phyloP scores from a whole-genome alignment of 2,113 vertebrate genomes.

The Promerops cafer region DNA sequence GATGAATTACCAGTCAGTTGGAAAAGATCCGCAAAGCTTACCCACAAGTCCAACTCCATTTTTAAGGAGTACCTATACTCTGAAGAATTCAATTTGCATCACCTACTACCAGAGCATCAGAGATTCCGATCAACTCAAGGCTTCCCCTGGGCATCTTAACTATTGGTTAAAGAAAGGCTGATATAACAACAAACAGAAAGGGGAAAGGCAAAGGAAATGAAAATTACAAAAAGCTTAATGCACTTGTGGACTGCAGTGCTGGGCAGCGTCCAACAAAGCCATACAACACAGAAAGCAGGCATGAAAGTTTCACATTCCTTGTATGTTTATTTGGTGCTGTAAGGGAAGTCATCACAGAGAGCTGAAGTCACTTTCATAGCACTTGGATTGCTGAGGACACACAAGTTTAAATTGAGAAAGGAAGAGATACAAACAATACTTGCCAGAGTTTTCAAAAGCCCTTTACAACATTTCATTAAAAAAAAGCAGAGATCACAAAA shows the following conservation, averaged over 20 bases:
- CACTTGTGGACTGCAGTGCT: not conserved
- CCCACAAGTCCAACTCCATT: not conserved
- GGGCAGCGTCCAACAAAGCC: not conserved
- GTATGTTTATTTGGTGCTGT: not conserved
- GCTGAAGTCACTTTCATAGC: not conserved
- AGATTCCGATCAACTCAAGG: not conserved
- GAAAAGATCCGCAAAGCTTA: not conserved
- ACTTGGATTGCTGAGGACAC: not conserved
- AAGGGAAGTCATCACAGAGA: not conserved
- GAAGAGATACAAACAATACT: not conserved
- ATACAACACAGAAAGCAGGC: not conserved
- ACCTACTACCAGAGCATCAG: not conserved
- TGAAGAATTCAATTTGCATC: not conserved
- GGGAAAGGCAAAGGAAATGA: not conserved
- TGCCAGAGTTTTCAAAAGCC: not conserved
- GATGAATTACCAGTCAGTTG: not conserved
- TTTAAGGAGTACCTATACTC: not conserved
- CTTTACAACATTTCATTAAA: not conserved
- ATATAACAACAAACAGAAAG: not conserved
- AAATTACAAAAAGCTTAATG: not conserved
- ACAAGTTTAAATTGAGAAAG: not conserved
- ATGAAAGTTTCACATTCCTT: not conserved
- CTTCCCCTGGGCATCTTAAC: not conserved
- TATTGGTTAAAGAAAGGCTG: not conserved
- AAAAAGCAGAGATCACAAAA: not conserved